Conservation (phyloP, 2,888 invertebrate species). For the Candidula unifasciata region DNA sequence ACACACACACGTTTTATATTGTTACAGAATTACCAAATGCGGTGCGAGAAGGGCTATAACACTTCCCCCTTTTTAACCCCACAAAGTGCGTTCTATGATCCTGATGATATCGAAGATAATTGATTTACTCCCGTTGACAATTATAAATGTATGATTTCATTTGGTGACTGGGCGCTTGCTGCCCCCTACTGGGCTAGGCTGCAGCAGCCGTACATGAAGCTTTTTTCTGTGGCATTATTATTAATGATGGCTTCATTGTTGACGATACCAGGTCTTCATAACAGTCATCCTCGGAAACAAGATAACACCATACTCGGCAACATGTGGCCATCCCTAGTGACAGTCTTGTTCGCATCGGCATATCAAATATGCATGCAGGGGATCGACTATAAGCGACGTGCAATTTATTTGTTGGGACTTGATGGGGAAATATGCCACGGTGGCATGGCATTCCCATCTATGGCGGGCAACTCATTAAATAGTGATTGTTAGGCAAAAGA, state of each 20-base stretch:
- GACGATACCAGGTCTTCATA: not conserved
- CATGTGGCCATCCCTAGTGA: constrained; percentile 39
- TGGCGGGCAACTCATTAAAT: not conserved
- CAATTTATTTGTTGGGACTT: not conserved
- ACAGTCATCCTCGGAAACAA: constrained; percentile 22
- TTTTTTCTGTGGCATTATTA: constrained; percentile 25
- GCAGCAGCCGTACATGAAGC: no score
- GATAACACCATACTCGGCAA: constrained; percentile 4
- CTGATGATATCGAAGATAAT: no score
- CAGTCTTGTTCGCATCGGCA: constrained; percentile 32
- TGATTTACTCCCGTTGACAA: no score
- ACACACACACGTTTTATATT: no score
- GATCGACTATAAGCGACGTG: constrained; percentile 4
- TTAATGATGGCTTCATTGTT: constrained; percentile 6
- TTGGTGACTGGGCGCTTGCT: no score
- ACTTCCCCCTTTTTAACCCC: no score
- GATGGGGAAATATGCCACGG: not conserved
- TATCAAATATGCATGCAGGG: constrained; percentile 49
- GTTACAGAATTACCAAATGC: no score
- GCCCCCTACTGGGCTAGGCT: no score
- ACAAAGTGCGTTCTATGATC: no score
- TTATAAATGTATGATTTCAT: no score
- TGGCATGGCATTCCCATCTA: no score
- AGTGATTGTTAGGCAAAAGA: not conserved
- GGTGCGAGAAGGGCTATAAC: no score